A percentile compares a stretch with the other conserved stretches of the same genome.
These are phyloP conservation scores for Merodon equestris DNA, from an alignment of 2,888 invertebrate species.

Conservation along the genomic window DNA sequence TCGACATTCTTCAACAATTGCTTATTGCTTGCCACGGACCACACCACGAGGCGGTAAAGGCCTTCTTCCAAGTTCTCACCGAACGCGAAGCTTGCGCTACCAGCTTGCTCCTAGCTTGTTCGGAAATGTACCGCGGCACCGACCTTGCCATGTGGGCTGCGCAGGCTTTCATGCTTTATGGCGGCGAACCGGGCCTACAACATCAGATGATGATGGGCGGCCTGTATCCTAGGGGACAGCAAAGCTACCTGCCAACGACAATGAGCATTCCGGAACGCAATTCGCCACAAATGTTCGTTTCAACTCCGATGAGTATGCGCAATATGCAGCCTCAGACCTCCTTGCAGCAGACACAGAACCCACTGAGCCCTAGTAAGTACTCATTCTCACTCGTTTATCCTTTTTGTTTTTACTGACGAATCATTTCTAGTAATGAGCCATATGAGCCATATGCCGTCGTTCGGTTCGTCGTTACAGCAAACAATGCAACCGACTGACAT, in stretches of 20 bases:
- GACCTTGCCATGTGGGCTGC: slow-evolving; percentile 93
- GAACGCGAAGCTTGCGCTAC: slow-evolving; percentile 94
- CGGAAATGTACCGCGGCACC: slow-evolving; percentile 81
- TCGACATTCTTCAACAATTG: slow-evolving; percentile 91
- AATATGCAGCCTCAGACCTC: slow-evolving; percentile 75
- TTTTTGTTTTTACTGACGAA: background rate
- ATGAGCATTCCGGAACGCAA: slow-evolving; percentile 66
- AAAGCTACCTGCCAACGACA: slow-evolving; percentile 49
- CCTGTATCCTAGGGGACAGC: slow-evolving; percentile 52
- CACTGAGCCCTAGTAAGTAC: slow-evolving; percentile 78
- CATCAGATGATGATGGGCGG: slow-evolving; percentile 72
- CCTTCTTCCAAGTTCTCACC: slow-evolving; percentile 91
- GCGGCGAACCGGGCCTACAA: slow-evolving; percentile 84
- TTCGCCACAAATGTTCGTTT: slow-evolving; percentile 75
- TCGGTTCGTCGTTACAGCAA: slow-evolving; percentile 29
- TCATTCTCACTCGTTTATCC: background rate
- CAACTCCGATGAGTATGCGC: slow-evolving; percentile 76
- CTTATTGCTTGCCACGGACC: slow-evolving; percentile 90
- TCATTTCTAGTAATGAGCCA: slow-evolving; percentile 28
- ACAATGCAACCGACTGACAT: slow-evolving; percentile 71
- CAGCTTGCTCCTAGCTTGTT: slow-evolving; percentile 91
- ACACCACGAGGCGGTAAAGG: slow-evolving; percentile 90
- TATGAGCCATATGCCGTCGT: slow-evolving; percentile 1
- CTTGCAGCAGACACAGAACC: slow-evolving; percentile 78
- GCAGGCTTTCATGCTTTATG: slow-evolving; percentile 94